Percentiles rank a stretch among this genome's conserved stretches.
These are phyloP conservation scores for Rhopalosiphum padi DNA, from an alignment of 1,140 invertebrate genomes.

Conservation along the genomic window DNA sequence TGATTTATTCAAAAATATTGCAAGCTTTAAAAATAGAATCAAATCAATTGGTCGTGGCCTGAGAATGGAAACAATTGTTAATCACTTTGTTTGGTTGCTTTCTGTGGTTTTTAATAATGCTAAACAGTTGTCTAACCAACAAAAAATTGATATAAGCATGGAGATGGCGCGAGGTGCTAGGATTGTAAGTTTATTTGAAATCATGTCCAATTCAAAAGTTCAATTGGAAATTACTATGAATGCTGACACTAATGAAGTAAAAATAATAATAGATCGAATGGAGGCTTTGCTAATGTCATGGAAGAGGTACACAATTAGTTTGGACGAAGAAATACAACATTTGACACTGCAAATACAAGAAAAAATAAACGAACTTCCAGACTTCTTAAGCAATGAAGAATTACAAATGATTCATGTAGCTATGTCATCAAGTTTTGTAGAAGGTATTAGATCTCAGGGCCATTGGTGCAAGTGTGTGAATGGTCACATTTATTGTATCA, in stretches of 20 bases:
- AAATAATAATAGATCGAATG: not conserved
- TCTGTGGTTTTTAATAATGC: slow-evolving; percentile 15
- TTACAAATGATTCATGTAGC: no score
- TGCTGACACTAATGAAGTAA: not conserved
- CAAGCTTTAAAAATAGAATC: slow-evolving; percentile 34
- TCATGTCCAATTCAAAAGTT: not conserved
- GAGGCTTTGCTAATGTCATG: slow-evolving; percentile 1
- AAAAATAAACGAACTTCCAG: no score
- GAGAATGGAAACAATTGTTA: not conserved
- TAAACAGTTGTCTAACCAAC: slow-evolving; percentile 28
- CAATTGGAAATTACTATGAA: not conserved
- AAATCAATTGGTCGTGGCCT: not conserved
- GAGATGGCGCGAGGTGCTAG: slow-evolving; percentile 56
- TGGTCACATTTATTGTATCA: no score
- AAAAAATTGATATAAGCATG: slow-evolving; percentile 51
- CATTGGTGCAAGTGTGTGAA: no score
- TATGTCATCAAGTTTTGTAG: no score
- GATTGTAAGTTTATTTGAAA: not conserved
- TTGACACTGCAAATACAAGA: no score
- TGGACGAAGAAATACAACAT: no score
- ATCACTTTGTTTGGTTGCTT: slow-evolving; percentile 43
- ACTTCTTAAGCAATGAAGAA: no score
- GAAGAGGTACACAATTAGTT: not conserved
- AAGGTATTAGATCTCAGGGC: no score
- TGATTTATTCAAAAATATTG: not conserved